Evolutionary conservation across 2,113 vertebrate species (phyloP).

Genomic region (Cnemophilus loriae): DNA sequence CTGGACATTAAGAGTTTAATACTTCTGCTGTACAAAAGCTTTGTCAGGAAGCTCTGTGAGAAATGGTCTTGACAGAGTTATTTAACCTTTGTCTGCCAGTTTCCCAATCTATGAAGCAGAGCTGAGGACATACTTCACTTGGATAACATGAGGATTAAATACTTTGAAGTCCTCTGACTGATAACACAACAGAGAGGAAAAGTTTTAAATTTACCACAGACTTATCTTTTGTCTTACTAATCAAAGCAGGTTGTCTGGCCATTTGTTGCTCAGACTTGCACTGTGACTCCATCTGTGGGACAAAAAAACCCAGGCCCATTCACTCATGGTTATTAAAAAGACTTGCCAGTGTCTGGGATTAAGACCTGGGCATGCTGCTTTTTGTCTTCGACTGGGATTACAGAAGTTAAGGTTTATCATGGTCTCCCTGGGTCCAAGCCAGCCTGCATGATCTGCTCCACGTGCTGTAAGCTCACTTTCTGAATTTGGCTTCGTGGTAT

Average conservation of each 20-base stretch:
- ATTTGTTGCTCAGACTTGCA: not conserved
- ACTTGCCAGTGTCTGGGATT: not conserved
- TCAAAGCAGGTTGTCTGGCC: not conserved
- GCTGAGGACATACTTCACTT: not conserved
- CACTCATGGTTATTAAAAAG: not conserved
- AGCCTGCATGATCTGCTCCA: not conserved
- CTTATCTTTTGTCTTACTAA: not conserved
- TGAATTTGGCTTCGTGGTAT: not conserved
- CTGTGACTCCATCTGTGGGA: not conserved
- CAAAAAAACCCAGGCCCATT: not conserved
- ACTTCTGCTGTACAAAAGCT: not conserved
- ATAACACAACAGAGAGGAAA: not conserved
- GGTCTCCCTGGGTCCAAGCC: not conserved
- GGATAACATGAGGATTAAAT: not conserved
- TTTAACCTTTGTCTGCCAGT: not conserved
- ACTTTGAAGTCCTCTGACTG: constrained; percentile 1
- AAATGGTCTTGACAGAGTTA: not conserved
- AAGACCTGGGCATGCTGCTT: not conserved
- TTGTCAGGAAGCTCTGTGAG: not conserved
- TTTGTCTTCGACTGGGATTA: not conserved
- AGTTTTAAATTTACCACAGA: not conserved
- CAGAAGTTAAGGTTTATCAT: not conserved
- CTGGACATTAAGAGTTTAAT: not conserved
- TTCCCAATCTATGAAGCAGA: not conserved
- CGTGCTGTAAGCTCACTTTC: not conserved